These are phyloP conservation scores for Haliclona indistincta DNA, from an alignment of 37 sponge, comb jelly and placozoan species.

Conservation along the genomic window DNA sequence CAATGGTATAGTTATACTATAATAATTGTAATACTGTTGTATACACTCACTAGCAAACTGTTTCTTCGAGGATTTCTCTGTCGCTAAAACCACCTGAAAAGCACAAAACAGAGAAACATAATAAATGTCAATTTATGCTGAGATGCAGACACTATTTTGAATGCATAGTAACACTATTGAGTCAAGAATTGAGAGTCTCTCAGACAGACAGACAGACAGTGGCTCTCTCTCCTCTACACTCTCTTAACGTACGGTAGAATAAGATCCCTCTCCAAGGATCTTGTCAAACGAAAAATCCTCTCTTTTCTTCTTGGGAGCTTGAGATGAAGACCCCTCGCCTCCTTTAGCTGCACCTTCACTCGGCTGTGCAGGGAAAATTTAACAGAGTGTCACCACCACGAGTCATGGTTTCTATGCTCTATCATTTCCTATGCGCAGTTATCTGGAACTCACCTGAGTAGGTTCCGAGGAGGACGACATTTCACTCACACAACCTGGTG, in stretches of 20 bases:
- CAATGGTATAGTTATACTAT: not conserved
- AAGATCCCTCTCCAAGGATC: constrained; percentile 92
- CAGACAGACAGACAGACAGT: not conserved
- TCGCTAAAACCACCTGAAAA: constrained; percentile 59
- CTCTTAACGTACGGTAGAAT: constrained; percentile 74
- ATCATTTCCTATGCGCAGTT: too few relatives aligned
- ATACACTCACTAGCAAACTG: constrained; percentile 72
- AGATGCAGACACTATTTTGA: not conserved
- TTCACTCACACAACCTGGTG: too few relatives aligned
- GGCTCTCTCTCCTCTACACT: not conserved
- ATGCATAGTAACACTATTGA: not conserved
- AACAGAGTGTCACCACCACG: too few relatives aligned
- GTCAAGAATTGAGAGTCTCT: not conserved
- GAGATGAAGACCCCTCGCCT: too few relatives aligned
- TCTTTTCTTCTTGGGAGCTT: constrained; percentile 55
- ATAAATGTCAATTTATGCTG: not conserved
- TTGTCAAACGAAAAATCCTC: constrained; percentile 90
- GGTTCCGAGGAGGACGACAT: too few relatives aligned
- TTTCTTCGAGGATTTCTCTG: constrained; percentile 73
- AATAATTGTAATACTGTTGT: not conserved
- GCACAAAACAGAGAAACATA: not conserved
- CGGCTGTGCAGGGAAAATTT: too few relatives aligned
- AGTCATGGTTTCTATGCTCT: too few relatives aligned
- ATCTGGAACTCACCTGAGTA: too few relatives aligned
- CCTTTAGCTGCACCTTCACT: too few relatives aligned